Percentiles rank a stretch among this genome's conserved stretches.
Evolutionary conservation across 2,888 invertebrate species (phyloP).

Genomic region (Drosophila parthenogenetica): DNA sequence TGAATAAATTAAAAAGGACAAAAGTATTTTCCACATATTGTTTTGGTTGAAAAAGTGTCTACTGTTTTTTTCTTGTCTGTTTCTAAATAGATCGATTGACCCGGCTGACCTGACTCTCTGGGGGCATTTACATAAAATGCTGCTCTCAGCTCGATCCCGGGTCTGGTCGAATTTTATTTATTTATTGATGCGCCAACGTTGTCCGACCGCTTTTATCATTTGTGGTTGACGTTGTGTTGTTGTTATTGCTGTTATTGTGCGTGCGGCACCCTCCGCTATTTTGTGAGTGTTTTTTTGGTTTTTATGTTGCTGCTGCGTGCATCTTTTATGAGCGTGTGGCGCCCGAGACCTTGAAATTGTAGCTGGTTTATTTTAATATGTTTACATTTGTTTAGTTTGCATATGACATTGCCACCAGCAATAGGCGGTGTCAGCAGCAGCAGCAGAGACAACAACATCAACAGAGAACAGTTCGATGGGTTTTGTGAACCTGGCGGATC

Average conservation of each 20-base stretch:
- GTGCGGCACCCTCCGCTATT: constrained; percentile 36
- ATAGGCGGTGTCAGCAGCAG: constrained; percentile 44
- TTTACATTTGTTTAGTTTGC: constrained; percentile 79
- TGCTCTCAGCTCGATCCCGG: constrained; percentile 40
- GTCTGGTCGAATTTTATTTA: constrained; percentile 46
- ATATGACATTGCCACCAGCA: constrained; percentile 80
- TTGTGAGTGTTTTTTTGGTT: constrained; percentile 49
- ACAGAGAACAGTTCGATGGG: constrained; percentile 19
- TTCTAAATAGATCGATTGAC: constrained; percentile 61
- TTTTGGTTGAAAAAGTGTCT: constrained; percentile 2
- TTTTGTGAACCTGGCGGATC: constrained; percentile 34
- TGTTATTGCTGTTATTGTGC: constrained; percentile 24
- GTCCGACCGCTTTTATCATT: constrained; percentile 68
- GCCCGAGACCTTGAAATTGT: constrained; percentile 78
- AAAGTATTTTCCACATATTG: constrained; percentile 1
- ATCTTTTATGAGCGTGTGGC: constrained; percentile 77
- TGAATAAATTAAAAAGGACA: constrained; percentile 49
- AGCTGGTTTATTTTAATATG: constrained; percentile 77
- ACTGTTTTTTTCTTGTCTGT: constrained; percentile 33
- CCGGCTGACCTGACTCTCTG: constrained; percentile 22
- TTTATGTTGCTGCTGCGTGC: constrained; percentile 75
- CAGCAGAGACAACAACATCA: constrained; percentile 21
- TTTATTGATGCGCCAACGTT: constrained; percentile 70
- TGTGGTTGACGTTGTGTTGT: constrained; percentile 20
- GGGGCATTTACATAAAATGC: constrained; percentile 68